phyloP scores from a whole-genome alignment of 2,888 invertebrate species.

The Dendrolimus houi region DNA sequence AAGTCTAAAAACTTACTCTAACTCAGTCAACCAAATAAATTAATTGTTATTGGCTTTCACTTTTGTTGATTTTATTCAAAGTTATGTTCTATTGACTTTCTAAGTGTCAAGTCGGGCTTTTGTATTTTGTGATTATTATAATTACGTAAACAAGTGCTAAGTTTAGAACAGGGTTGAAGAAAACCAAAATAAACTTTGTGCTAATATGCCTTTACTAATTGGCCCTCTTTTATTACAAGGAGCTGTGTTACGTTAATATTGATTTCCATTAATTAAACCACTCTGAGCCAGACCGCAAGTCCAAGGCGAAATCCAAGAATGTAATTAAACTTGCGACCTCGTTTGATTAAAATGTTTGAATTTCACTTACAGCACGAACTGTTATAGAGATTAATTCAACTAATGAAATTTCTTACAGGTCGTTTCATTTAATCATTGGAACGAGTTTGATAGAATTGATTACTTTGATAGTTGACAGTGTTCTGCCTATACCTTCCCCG shows the following conservation, averaged over 20 bases:
- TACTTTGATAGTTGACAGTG: too few relatives aligned
- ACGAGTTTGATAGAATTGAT: too few relatives aligned
- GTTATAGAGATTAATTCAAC: conserved; percentile 24
- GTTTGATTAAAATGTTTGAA: conserved; percentile 26
- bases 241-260: background rate
- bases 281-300: conserved; percentile 5
- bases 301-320: conserved; percentile 12
- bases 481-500: too few relatives aligned
- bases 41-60: too few relatives aligned
- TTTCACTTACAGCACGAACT: conserved; percentile 22
- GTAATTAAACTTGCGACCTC: conserved; percentile 23
- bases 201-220: background rate
- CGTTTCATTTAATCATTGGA: conserved; percentile 11
- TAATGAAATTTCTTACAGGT: conserved; percentile 16
- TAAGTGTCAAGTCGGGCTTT: too few relatives aligned
- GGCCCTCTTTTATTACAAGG: background rate
- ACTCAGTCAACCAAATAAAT: too few relatives aligned
- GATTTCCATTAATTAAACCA: conserved; percentile 5
- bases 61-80: too few relatives aligned
- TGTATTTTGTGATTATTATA: too few relatives aligned
- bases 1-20: too few relatives aligned
- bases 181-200: background rate
- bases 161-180: too few relatives aligned
- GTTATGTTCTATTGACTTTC: too few relatives aligned
- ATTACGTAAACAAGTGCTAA: too few relatives aligned